These are phyloP conservation scores for Conistra vaccinii DNA, from an alignment of 2,888 invertebrate species.

Conservation along the genomic window DNA sequence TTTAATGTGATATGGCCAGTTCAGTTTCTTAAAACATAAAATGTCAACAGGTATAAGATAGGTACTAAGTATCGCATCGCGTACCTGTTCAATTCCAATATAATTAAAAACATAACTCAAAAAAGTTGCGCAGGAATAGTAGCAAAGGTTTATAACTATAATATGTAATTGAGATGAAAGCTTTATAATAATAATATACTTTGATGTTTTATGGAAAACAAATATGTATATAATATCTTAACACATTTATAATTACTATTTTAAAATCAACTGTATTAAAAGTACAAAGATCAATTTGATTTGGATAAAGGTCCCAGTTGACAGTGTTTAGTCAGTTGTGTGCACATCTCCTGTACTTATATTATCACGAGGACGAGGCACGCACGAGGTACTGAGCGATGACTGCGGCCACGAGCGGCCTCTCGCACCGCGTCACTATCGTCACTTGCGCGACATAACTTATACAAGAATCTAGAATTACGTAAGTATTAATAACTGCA, in stretches of 20 bases:
- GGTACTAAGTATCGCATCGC: constrained; percentile 45
- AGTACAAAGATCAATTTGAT: constrained; percentile 82
- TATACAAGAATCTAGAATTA: constrained; percentile 89
- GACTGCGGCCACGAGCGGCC: constrained; percentile 67
- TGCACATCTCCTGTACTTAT: constrained; percentile 86
- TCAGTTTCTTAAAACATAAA: constrained; percentile 61
- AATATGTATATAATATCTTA: constrained; percentile 76
- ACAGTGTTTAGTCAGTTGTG: constrained; percentile 75
- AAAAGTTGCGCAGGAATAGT: constrained; percentile 66
- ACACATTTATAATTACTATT: constrained; percentile 77
- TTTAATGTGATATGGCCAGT: constrained; percentile 64
- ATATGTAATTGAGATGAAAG: constrained; percentile 62
- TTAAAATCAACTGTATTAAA: constrained; percentile 77
- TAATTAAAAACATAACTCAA: constrained; percentile 69
- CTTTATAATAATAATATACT: constrained; percentile 53
- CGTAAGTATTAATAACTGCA: constrained; percentile 90
- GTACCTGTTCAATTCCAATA: constrained; percentile 62
- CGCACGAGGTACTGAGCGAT: constrained; percentile 75
- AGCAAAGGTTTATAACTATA: constrained; percentile 68
- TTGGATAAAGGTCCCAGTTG: constrained; percentile 80
- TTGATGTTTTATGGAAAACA: constrained; percentile 71
- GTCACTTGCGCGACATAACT: constrained; percentile 79
- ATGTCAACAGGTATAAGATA: constrained; percentile 61
- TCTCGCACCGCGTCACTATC: constrained; percentile 72
- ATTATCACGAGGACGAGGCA: constrained; percentile 86